Evolutionary conservation across 2,888 invertebrate genomes (phyloP).

Genomic region (Dryococelus australis): DNA sequence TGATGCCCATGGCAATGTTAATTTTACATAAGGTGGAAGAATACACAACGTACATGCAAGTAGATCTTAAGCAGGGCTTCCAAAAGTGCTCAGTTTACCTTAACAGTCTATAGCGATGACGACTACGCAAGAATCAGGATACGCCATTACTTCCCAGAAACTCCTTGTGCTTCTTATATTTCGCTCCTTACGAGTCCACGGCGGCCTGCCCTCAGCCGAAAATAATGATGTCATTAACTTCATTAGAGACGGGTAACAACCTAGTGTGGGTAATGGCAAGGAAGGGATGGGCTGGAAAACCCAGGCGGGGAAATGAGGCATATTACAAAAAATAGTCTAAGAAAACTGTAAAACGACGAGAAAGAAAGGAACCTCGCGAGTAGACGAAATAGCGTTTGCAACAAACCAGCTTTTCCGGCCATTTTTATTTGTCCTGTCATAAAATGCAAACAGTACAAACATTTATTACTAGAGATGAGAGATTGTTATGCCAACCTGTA

Average conservation of each 20-base stretch:
- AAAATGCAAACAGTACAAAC: too few species aligned
- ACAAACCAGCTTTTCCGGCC: too few species aligned
- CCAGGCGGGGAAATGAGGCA: not conserved
- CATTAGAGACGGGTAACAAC: slow-evolving; percentile 7
- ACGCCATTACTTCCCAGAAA: not conserved
- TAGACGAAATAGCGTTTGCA: not conserved
- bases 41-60: too few species aligned
- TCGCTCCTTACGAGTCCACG: not conserved
- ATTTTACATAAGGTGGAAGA: too few species aligned
- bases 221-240: slow-evolving; percentile 10
- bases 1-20: too few species aligned
- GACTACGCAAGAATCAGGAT: not conserved
- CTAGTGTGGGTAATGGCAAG: not conserved
- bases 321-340: not conserved
- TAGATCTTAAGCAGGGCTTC: too few species aligned
- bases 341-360: not conserved
- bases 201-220: not conserved
- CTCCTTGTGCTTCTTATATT: not conserved
- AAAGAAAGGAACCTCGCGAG: not conserved
- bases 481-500: too few species aligned
- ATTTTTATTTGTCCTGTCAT: too few species aligned
- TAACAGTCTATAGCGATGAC: too few species aligned
- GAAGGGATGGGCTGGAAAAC: not conserved
- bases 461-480: too few species aligned
- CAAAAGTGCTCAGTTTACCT: too few species aligned